Evolutionary conservation across 2,888 invertebrate species (phyloP).

Genomic region (Hipparchia semele): DNA sequence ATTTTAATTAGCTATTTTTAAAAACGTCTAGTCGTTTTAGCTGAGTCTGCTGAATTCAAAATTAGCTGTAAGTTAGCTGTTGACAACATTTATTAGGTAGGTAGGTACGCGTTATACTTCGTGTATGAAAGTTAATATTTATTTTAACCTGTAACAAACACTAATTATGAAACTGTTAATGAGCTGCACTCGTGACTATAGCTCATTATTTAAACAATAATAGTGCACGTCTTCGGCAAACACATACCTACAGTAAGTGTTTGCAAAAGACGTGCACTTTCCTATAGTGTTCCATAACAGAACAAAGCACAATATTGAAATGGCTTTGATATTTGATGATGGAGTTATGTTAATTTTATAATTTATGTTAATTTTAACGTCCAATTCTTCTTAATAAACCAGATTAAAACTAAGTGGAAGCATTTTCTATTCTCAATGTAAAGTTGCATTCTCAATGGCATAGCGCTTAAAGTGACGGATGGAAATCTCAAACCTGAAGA

Average conservation of each 20-base stretch:
- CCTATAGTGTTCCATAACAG: constrained; percentile 29
- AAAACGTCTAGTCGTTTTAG: too few species aligned
- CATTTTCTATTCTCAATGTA: not conserved
- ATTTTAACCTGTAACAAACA: constrained; percentile 25
- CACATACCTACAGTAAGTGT: not conserved
- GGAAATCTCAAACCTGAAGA: too few species aligned
- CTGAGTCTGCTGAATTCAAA: not conserved
- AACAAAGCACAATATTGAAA: constrained; percentile 36
- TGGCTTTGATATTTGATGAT: constrained; percentile 23
- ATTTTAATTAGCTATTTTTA: too few species aligned
- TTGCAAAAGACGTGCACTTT: constrained; percentile 38
- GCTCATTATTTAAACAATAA: constrained; percentile 29
- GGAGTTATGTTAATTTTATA: constrained; percentile 15
- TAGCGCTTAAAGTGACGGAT: too few species aligned
- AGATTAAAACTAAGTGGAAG: not conserved
- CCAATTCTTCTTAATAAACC: not conserved
- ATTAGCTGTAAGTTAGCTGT: not conserved
- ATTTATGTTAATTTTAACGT: not conserved
- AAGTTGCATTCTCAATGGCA: not conserved
- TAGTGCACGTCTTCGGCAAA: too few species aligned
- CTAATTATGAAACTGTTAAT: constrained; percentile 34
- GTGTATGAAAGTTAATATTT: constrained; percentile 28
- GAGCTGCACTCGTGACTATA: constrained; percentile 33
- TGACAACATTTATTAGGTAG: constrained; percentile 5
- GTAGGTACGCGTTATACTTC: constrained; percentile 17